Base-by-base conservation (phyloP, 2,797 vertebrate species). In the Zenarchopterus dispar region DNA sequence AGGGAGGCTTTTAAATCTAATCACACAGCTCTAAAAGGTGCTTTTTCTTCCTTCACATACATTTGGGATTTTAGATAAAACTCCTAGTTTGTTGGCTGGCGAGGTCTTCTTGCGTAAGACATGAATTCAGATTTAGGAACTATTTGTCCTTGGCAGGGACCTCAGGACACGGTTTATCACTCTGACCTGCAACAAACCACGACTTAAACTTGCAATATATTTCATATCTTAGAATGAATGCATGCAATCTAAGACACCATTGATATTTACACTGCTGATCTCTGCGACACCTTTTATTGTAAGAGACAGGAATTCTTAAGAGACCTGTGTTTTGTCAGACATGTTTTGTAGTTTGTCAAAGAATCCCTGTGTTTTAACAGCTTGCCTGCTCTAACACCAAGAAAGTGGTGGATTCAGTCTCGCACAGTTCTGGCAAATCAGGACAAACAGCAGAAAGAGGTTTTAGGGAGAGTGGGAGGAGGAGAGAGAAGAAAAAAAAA, bases 351-450 rank as follows among this genome's bases (percentile, higher is more conserved):
- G 64, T 67, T 64, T 22, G 45, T 62, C 79, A 77, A 39, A 39
- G 36, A 39, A 39, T 39, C 36, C 36, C 13, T 39, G 36, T 39
- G 36, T 39, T 39, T 39, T 39, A 39, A 39, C 36, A 15, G 68
- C 47, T 70, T 67, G 51, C 64, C 49, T 73, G 72, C 70, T 78
- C 61, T 57, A 68, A 65, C 75, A 80, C 56, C 51, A 57, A 61
- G 10, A 23, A 62, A 33, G 23, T 8, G 28, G 65, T 58, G 71
- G 51, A 17, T 70, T 79, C 55, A 77, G 72, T 67, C 69, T 75
- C 56, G 67, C 62, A 62, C 59, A 67, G 72, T 69, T 68, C 66
- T 74, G 68, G 6, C n/a, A 58, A 65, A 76, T 33, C 41, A 56
- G 51, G 66, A 78, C 66, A 6, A 26, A 48, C 22, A n/a, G 17